Conservation (phyloP, 1,140 invertebrate genomes). For the Drosophila tropicalis region DNA sequence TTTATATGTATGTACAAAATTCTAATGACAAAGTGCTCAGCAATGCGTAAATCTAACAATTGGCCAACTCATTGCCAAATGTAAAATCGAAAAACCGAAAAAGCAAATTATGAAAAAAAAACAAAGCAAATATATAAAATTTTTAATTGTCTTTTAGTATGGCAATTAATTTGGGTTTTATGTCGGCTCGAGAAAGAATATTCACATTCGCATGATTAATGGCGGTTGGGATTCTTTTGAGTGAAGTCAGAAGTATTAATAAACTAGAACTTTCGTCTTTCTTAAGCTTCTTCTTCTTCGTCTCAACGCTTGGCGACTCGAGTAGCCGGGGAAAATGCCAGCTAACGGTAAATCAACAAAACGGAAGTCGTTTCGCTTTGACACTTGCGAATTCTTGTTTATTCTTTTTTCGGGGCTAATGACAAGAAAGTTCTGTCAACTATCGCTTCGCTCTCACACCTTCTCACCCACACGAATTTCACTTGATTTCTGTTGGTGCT, state of each 20-base stretch:
- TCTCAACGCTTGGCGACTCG: conserved; percentile 36
- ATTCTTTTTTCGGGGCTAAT: conserved; percentile 45
- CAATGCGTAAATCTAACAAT: conserved; percentile 80
- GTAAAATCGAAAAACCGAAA: conserved; percentile 30
- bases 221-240: background rate
- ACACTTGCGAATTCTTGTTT: conserved; percentile 52
- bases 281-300: background rate
- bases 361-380: conserved; percentile 57
- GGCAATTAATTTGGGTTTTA: conserved; percentile 9
- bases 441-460: background rate
- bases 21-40: conserved; percentile 78
- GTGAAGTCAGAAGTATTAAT: conserved; percentile 4
- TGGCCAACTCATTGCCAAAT: conserved; percentile 54
- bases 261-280: conserved; percentile 34
- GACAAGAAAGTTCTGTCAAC: conserved; percentile 49
- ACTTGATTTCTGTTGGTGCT: conserved; percentile 21
- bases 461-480: conserved; percentile 26
- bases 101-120: conserved; percentile 8
- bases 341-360: conserved; percentile 56
- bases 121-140: conserved; percentile 31
- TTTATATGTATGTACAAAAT: conserved; percentile 22
- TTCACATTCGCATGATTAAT: conserved; percentile 54
- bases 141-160: conserved; percentile 29
- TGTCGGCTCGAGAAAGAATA: conserved; percentile 43
- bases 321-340: conserved; percentile 48